Conservation (phyloP, 2,113 vertebrate species). For the Antennarius striatus region DNA sequence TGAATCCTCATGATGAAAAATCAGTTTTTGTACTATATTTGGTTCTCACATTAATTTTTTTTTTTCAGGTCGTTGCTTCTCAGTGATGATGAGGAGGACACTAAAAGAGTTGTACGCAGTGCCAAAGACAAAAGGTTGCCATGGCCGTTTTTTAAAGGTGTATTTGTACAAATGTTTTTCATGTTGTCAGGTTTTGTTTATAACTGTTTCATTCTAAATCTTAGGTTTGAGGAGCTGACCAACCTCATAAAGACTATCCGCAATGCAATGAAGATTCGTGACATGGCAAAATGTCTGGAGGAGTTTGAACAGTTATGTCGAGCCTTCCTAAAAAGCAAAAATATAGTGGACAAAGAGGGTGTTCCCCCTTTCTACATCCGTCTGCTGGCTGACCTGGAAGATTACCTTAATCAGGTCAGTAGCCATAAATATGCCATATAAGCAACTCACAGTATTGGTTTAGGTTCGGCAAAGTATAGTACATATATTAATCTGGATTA, state of each 20-base stretch:
- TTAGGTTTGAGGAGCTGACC: slow-evolving; percentile 90
- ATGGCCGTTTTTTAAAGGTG: not conserved
- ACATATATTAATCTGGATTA: not conserved
- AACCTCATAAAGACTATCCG: slow-evolving; percentile 93
- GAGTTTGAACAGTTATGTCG: slow-evolving; percentile 91
- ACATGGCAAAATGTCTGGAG: slow-evolving; percentile 91
- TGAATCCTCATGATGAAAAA: not conserved
- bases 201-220: not conserved
- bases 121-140: slow-evolving; percentile 90
- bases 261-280: slow-evolving; percentile 94
- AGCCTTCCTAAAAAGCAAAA: slow-evolving; percentile 90
- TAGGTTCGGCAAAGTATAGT: no score
- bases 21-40: no score
- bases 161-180: accelerated
- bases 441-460: no score
- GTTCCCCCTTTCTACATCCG: slow-evolving; percentile 89
- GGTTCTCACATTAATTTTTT: not conserved
- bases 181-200: not conserved
- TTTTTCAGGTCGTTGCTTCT: slow-evolving; percentile 82
- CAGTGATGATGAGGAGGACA: slow-evolving; percentile 93
- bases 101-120: slow-evolving; percentile 90
- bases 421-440: not conserved
- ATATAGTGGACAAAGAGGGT: slow-evolving; percentile 91
- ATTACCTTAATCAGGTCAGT: slow-evolving; percentile 89
- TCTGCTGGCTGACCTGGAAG: slow-evolving; percentile 88